Percentiles rank a stretch among this genome's conserved stretches.
These are phyloP conservation scores for Neodontobutis hainanensis DNA, from an alignment of 2,113 vertebrate species.

Conservation along the genomic window DNA sequence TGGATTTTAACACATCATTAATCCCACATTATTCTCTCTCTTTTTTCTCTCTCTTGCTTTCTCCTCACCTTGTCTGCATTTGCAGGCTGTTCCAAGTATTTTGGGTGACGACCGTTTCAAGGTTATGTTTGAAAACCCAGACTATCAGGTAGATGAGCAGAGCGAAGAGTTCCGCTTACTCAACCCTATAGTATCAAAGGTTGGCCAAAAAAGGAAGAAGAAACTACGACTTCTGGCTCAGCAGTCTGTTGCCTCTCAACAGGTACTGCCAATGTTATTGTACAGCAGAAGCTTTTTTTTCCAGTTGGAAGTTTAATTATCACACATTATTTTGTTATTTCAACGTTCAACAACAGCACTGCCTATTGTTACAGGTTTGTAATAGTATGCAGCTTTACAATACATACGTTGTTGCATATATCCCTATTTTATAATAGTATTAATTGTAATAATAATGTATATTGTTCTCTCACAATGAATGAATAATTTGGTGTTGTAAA, in stretches of 20 bases:
- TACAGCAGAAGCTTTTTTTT: too few species aligned
- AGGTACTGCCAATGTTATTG: constrained; percentile 67
- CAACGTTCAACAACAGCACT: too few species aligned
- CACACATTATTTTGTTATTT: too few species aligned
- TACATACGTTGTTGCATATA: too few species aligned
- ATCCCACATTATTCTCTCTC: not conserved
- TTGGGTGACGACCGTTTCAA: constrained; percentile 94
- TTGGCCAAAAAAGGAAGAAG: constrained; percentile 90
- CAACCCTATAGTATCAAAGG: constrained; percentile 96
- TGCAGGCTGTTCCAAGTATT: constrained; percentile 86
- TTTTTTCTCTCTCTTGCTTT: too few species aligned
- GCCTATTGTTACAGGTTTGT: too few species aligned
- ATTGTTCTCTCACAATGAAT: too few species aligned
- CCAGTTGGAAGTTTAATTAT: too few species aligned
- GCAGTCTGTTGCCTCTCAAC: constrained; percentile 69
- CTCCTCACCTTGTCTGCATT: not conserved
- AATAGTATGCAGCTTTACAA: too few species aligned
- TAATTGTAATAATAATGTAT: too few species aligned
- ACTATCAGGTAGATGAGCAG: constrained; percentile 95
- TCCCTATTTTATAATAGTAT: too few species aligned
- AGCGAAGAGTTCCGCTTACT: constrained; percentile 96
- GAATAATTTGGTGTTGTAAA: too few species aligned
- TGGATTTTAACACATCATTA: not conserved
- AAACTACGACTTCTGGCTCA: constrained; percentile 83
- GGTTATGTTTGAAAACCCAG: constrained; percentile 98